A percentile compares a stretch with the other conserved stretches of the same genome.
Conservation (phyloP, 2,888 invertebrate species). For the Apomyelois bistriatella region DNA sequence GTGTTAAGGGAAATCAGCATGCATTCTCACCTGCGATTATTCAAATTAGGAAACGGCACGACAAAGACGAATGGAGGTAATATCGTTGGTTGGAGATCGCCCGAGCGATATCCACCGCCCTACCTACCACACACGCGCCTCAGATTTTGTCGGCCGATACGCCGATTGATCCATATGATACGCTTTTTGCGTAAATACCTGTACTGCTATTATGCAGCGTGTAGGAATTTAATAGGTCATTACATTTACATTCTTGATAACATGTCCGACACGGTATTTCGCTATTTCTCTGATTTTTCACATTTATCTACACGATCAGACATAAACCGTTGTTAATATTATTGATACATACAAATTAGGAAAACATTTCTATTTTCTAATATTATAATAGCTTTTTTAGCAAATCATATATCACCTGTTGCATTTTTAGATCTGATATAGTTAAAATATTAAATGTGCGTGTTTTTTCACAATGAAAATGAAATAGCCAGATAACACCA, state of each 20-base stretch:
- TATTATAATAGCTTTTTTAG: no score
- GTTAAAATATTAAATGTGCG: no score
- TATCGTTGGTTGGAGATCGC: conserved; percentile 70
- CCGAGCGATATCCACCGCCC: conserved; percentile 63
- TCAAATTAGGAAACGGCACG: conserved; percentile 77
- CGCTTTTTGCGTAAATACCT: conserved; percentile 76
- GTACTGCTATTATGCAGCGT: conserved; percentile 57
- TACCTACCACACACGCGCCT: conserved; percentile 68
- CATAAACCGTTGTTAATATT: background rate
- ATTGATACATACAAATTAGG: background rate
- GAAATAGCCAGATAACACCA: no score
- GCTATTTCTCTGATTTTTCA: conserved; percentile 8
- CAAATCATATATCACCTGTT: no score
- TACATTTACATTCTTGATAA: conserved; percentile 18
- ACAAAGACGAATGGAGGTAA: conserved; percentile 79
- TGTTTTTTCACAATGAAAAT: no score
- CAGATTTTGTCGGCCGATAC: conserved; percentile 70
- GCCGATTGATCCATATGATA: conserved; percentile 74
- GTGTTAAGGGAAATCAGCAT: conserved; percentile 61
- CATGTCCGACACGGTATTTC: conserved; percentile 11
- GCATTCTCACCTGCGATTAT: conserved; percentile 78
- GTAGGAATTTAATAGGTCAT: conserved; percentile 42
- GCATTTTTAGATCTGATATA: no score
- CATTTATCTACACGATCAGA: background rate
- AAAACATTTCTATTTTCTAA: background rate